These are phyloP conservation scores for Campaea margaritaria DNA, from an alignment of 2,888 invertebrate species.

Conservation along the genomic window DNA sequence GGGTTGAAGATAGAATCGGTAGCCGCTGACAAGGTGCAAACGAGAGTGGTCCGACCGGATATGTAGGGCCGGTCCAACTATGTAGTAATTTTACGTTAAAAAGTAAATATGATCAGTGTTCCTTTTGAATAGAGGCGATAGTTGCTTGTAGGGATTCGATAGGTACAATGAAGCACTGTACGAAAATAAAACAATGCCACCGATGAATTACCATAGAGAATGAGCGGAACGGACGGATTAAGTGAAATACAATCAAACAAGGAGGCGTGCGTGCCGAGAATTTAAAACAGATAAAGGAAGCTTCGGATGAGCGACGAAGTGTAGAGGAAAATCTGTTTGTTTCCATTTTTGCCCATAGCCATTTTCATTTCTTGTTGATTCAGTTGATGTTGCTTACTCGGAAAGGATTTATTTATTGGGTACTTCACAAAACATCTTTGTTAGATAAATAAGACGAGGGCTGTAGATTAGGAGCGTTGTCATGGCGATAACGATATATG, in stretches of 20 bases:
- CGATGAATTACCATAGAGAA: conserved; percentile 81
- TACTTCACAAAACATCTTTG: neutral
- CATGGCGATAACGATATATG: neutral
- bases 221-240: conserved; percentile 80
- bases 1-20: conserved; percentile 78
- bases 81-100: conserved; percentile 46
- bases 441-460: neutral
- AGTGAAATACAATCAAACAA: conserved; percentile 81
- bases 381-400: conserved; percentile 43
- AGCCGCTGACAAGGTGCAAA: conserved; percentile 84
- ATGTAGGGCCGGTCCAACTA: conserved; percentile 58
- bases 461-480: neutral
- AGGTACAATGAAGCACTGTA: conserved; percentile 54
- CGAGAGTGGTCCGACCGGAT: conserved; percentile 80
- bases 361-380: conserved; percentile 49
- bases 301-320: conserved; percentile 54
- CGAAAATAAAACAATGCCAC: conserved; percentile 78
- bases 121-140: conserved; percentile 48
- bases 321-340: conserved; percentile 57
- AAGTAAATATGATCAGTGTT: conserved; percentile 50
- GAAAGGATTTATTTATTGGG: conserved; percentile 36
- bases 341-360: conserved; percentile 50
- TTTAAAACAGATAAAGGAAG: conserved; percentile 61
- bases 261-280: conserved; percentile 68
- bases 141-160: conserved; percentile 43